A percentile compares a stretch with the other conserved stretches of the same genome.
Conservation (phyloP, 2,113 vertebrate species). For the Abramis brama region DNA sequence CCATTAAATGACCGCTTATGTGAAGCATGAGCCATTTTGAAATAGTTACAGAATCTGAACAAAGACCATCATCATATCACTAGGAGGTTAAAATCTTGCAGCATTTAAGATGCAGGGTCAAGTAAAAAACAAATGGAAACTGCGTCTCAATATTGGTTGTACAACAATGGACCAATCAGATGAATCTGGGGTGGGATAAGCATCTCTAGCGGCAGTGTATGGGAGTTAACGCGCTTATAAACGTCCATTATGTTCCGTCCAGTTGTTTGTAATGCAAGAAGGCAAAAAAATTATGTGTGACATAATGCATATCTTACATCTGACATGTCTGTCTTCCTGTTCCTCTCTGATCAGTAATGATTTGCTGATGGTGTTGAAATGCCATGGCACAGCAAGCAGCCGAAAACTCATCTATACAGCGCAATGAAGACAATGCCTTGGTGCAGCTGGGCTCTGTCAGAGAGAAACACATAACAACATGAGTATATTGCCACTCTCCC, state of each 20-base stretch:
- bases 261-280: neutral
- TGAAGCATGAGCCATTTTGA: neutral
- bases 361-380: slow-evolving; percentile 12
- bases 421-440: neutral
- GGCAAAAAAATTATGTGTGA: neutral
- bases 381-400: slow-evolving; percentile 11
- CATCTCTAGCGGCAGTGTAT: neutral
- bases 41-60: neutral
- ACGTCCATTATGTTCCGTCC: neutral
- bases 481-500: neutral
- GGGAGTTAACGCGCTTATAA: neutral
- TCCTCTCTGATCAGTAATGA: slow-evolving; percentile 8
- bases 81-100: neutral
- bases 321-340: neutral
- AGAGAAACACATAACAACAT: slow-evolving; percentile 1
- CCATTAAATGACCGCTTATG: neutral
- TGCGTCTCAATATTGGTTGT: neutral
- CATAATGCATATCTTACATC: neutral
- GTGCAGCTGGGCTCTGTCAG: slow-evolving; percentile 30
- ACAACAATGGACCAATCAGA: neutral
- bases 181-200: neutral
- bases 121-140: neutral
- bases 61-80: neutral
- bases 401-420: neutral
- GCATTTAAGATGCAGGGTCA: neutral